Base-by-base conservation (phyloP, 92 coral and sea anemone species). In the Porites cylindrica region DNA sequence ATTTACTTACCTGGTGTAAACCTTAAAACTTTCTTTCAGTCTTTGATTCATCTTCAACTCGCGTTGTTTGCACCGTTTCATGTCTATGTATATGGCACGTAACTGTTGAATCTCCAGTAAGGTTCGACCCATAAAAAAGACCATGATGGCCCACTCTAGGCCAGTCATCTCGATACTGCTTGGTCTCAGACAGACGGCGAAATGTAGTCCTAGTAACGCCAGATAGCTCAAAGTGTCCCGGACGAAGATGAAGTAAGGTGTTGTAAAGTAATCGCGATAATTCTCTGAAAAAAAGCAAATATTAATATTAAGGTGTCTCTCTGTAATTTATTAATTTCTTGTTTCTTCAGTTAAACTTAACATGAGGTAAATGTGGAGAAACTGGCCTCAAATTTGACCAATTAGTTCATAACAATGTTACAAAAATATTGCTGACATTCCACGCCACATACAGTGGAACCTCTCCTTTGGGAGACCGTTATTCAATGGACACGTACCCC, bases 91-190 rank as follows among this genome's bases (percentile, higher is more conserved):
- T 67, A 56, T 79, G 6, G 60, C 85, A n/a, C 72, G 24, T 38
- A 86, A 70, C 59, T 86, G 90, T 43, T 79, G n/a, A 43, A 86
- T 79, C 64, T 76, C 89, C 72, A 79, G 61, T 11, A 90, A 20
- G 0, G 43, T 43, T n/a, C 93, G 70, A n/a, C 93, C 90, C 20
- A 81, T 54, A 61, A 90, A 90, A 89, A 90, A 85, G 23, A 90
- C 86, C 63, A 85, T 23, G 61, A 90, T 90, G 32, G 75, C 60
- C 89, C 86, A 85, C 83, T 90, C 90, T 6, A 79, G 6, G 23
- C n/a, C 51, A 50, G 75, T 89, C 20, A 79, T 50, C 43, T 47
- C 70, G 16, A 80, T 47, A 60, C 82, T 51, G 38, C 86, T 51
- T 51, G 66, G 69, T 51, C 47, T 60, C 16, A 90, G 62, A 69